phyloP scores from a whole-genome alignment of 2,797 vertebrate species.

The Rhynchotus rufescens region DNA sequence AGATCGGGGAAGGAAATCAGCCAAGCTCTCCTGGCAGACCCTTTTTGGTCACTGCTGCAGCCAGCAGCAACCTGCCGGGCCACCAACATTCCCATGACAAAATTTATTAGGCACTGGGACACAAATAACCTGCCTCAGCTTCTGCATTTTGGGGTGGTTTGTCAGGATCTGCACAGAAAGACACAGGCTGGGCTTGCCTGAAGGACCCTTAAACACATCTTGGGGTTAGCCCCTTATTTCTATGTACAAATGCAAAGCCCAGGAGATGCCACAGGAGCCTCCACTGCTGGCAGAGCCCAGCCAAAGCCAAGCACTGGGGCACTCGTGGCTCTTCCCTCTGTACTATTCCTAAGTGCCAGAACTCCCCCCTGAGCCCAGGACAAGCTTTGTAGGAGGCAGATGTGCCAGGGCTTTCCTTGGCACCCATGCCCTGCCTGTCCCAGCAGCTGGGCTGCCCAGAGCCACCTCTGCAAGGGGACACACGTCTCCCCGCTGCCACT shows the following conservation, averaged over 20 bases:
- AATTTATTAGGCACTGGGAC: constrained; percentile 34
- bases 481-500: neutral
- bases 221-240: neutral
- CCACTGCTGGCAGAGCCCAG: neutral
- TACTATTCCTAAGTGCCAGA: neutral
- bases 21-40: neutral
- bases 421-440: fast-evolving
- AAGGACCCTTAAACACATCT: neutral
- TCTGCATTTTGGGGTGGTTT: neutral
- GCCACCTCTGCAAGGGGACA: constrained; percentile 8
- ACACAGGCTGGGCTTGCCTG: neutral
- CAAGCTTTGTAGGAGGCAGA: neutral
- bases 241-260: neutral
- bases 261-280: neutral
- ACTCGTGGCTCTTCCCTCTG: neutral
- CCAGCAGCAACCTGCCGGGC: neutral
- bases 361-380: neutral
- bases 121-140: neutral
- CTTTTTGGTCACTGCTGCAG: neutral
- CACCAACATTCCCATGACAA: constrained; percentile 11
- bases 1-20: neutral
- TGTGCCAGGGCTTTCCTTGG: fast-evolving
- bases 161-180: neutral
- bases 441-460: neutral
- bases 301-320: neutral